Percentiles rank a stretch among this genome's conserved stretches.
Evolutionary conservation across 2,888 invertebrate genomes (phyloP).

Genomic region (Morpho helenor): DNA sequence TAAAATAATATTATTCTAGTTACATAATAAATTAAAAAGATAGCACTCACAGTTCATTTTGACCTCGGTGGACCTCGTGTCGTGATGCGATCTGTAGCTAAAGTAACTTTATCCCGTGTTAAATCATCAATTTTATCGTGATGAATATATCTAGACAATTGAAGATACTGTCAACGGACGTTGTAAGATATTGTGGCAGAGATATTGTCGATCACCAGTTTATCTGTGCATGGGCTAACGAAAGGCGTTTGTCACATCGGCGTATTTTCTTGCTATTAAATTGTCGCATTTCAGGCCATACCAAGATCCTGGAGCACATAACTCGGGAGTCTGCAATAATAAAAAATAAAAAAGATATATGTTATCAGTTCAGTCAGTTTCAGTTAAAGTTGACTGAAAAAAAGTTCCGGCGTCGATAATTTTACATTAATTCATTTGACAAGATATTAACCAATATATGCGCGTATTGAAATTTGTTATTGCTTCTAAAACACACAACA

Average conservation of each 20-base stretch:
- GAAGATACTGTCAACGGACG: conserved; percentile 48
- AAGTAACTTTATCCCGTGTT: conserved; percentile 44
- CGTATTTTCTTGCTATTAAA: conserved; percentile 17
- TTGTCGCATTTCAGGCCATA: background rate
- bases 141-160: conserved; percentile 43
- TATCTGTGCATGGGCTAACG: conserved; percentile 35
- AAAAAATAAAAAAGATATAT: too few relatives aligned
- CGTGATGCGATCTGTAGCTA: conserved; percentile 48
- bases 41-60: conserved; percentile 65
- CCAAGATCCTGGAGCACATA: too few relatives aligned
- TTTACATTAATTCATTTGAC: too few relatives aligned
- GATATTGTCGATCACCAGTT: conserved; percentile 61
- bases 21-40: too few relatives aligned
- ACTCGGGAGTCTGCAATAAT: too few relatives aligned
- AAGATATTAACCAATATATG: too few relatives aligned
- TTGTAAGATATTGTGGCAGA: conserved; percentile 39
- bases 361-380: too few relatives aligned
- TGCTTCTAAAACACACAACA: too few relatives aligned
- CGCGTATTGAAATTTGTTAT: too few relatives aligned
- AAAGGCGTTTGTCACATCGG: conserved; percentile 21
- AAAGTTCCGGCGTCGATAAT: too few relatives aligned
- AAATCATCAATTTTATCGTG: conserved; percentile 66
- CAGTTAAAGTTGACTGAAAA: too few relatives aligned
- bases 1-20: too few relatives aligned
- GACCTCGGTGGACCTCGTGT: conserved; percentile 45